Conservation (phyloP, 2,888 invertebrate species). For the Meloe dianella region DNA sequence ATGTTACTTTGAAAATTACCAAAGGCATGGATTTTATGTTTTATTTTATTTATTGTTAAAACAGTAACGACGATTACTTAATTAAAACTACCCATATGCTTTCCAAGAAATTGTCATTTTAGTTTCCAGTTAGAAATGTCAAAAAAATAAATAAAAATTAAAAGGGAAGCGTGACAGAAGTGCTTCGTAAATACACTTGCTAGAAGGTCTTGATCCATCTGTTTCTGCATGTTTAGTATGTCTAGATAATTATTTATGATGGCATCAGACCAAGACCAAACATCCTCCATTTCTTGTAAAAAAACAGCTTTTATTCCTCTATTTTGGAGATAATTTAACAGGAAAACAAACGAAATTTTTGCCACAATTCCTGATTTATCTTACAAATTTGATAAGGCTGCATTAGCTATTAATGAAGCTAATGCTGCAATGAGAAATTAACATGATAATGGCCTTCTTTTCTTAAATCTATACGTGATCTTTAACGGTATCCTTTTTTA, state of each 20-base stretch:
- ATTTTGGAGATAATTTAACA: too few species aligned
- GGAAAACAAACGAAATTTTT: too few species aligned
- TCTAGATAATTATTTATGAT: slow-evolving; percentile 49
- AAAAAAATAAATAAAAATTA: background rate
- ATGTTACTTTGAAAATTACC: slow-evolving; percentile 51
- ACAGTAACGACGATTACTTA: slow-evolving; percentile 15
- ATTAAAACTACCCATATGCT: slow-evolving; percentile 13
- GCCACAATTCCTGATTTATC: background rate
- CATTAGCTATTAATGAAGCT: background rate
- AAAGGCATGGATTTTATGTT: slow-evolving; percentile 21
- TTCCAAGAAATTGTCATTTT: slow-evolving; percentile 1
- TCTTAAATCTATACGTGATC: slow-evolving; percentile 18
- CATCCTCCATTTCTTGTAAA: slow-evolving; percentile 49
- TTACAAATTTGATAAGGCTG: background rate
- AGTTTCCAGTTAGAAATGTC: slow-evolving; percentile 18
- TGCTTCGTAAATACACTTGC: slow-evolving; percentile 38
- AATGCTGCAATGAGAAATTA: slow-evolving; percentile 17
- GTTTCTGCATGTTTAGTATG: slow-evolving; percentile 36
- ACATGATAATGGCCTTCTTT: slow-evolving; percentile 20
- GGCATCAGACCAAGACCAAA: slow-evolving; percentile 50
- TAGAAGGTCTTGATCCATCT: slow-evolving; percentile 48
- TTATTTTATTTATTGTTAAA: slow-evolving; percentile 13
- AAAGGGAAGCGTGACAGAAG: background rate
- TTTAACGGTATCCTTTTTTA: slow-evolving; percentile 15
- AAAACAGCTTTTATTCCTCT: slow-evolving; percentile 17